Evolutionary conservation across 2,797 vertebrate species (phyloP), one percentile per base, ranked within the genome.

Genomic region (Sitta carolinensis): DNA sequence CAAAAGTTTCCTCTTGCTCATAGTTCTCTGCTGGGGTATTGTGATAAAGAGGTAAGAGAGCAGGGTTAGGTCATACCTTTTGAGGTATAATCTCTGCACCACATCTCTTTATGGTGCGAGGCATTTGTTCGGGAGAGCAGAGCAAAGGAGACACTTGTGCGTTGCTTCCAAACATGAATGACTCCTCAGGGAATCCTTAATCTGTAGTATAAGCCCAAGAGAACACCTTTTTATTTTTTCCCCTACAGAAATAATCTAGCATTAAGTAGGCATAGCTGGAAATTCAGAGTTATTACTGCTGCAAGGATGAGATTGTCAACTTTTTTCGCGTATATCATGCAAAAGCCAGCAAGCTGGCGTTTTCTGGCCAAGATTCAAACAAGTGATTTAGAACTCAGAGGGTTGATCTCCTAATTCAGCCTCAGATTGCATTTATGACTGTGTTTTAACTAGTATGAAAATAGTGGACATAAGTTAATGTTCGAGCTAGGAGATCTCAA

Each of bases 401-500:
- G 23, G 20, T 14, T 94, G 67, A 61, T 94, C 78, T 90, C 42
- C 27, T 83, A 92, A 83, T 78, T 84, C 42, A 26, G 34, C 36
- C 54, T 54, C 78, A 72, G 50, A 85, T 74, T 92, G 54, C 42
- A 40, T 87, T 95, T 93, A 48, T 73, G 68, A 70, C 32, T 52
- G 22, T 81, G 62, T 70, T 91, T 93, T 80, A 94, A 92, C 67
- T 64, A 38, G 42, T 87, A 66, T 70, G 73, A 95, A 93, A 90
- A 93, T 77, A 94, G 76, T 27, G 76, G 93, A 89, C 89, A 11
- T 34, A 79, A 81, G 62, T 83, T 91, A 62, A 73, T 52, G 59
- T 92, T 93, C 73, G 89, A 87, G 79, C 72, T 93, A 93, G 87
- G 84, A 87, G 66, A 87, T 93, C 93, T 95, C 91, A 92, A 95